Evolutionary conservation across 2,113 vertebrate species (phyloP), one percentile per base, ranked within the genome.

Genomic region (Phrynosoma platyrhinos): DNA sequence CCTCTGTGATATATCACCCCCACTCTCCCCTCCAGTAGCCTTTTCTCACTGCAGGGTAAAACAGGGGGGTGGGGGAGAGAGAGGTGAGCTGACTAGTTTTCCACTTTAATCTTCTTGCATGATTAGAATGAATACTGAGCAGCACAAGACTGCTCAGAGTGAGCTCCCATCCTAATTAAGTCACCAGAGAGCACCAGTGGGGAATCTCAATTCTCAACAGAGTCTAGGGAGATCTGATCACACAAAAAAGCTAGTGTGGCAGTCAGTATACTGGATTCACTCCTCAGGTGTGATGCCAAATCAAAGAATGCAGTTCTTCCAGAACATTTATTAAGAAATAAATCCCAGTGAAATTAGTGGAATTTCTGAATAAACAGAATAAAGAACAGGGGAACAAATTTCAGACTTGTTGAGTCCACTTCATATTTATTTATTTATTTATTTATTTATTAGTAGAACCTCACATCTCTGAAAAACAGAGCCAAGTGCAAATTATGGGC

Each of bases 51-150:
- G 55, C 8, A 77, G 58, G 88, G 68, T 87, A 80, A 83, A 42
- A 9, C 23, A 75, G 79, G 58, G 23, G 81, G 9, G 25, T 40
- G 62, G 64, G 42, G 5, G 69, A 9, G 47, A 36, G 23, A 79
- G 81, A 88, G 42, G 18, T 4, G 16, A 85, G 62, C 84, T 64
- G 82, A 90, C 87, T 71, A 86, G 79, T 84, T 82, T 82, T 64
- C 71, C 88, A 75, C 75, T 83, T 88, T 83, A 88, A 62, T 84
- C 84, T 91, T 86, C 86, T 89, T 91, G 78, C 62, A 85, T 77
- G 69, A 88, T 25, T 76, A 79, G 78, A 89, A 90, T 91, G 85
- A 93, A 93, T 92, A 88, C 76, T 91, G 87, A 90, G 36, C 52
- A 78, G 78, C 84, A 74, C 0, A 0, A 71, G 9, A 12, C 78